These are phyloP conservation scores for Lumbricus terrestris DNA, from an alignment of 2,888 invertebrate genomes.

Conservation along the genomic window DNA sequence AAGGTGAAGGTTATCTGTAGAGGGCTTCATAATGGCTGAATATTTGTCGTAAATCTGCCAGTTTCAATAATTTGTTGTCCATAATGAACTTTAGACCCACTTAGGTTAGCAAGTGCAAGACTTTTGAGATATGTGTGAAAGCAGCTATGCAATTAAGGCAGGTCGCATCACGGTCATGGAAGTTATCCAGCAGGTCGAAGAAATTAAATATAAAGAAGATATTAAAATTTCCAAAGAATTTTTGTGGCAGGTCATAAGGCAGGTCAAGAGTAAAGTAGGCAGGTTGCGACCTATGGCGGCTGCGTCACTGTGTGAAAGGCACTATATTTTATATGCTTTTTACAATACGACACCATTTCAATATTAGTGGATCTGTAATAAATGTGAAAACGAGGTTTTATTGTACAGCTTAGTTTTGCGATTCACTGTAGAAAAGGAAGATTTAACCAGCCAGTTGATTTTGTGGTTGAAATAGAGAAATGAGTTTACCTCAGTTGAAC, in stretches of 20 bases:
- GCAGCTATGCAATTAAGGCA: too few relatives aligned
- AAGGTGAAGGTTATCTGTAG: background rate
- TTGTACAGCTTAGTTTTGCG: background rate
- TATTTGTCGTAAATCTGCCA: too few relatives aligned
- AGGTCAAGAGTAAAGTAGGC: too few relatives aligned
- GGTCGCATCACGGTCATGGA: too few relatives aligned
- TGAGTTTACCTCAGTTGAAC: background rate
- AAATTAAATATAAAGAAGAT: too few relatives aligned
- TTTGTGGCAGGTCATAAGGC: too few relatives aligned
- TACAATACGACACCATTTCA: background rate
- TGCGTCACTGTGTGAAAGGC: background rate
- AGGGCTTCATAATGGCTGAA: background rate
- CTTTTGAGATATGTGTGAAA: background rate
- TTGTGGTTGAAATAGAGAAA: background rate
- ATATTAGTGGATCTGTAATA: background rate
- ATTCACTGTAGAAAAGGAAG: background rate
- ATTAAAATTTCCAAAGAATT: too few relatives aligned
- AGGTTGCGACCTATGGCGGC: too few relatives aligned
- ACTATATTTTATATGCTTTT: background rate
- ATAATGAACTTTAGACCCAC: background rate
- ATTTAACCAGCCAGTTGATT: background rate
- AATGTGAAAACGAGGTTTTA: background rate
- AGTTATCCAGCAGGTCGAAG: too few relatives aligned
- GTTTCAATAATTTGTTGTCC: background rate
- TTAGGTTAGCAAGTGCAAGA: background rate